phyloP scores from a whole-genome alignment of 2,888 invertebrate species.

The Drosophila paramelanica region DNA sequence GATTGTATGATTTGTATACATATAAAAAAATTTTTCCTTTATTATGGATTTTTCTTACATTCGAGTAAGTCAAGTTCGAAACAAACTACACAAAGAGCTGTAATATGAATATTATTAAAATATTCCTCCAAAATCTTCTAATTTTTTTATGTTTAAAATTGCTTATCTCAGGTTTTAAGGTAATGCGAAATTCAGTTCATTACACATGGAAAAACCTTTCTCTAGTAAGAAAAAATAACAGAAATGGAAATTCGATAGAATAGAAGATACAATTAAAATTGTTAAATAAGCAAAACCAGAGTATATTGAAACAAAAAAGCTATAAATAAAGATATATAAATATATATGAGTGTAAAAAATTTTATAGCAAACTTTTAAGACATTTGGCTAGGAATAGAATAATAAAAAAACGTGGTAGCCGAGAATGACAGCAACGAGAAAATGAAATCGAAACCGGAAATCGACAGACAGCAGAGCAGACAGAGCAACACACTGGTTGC shows the following conservation, averaged over 20 bases:
- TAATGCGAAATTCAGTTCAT: background rate
- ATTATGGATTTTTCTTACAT: too few species aligned
- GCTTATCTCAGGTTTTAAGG: background rate
- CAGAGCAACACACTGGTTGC: constrained; percentile 40
- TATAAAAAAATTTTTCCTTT: too few species aligned
- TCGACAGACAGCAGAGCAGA: constrained; percentile 33
- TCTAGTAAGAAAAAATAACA: background rate
- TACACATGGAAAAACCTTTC: background rate
- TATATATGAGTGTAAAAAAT: constrained; percentile 8
- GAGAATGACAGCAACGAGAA: constrained; percentile 24
- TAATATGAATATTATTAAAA: too few species aligned
- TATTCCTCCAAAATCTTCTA: too few species aligned
- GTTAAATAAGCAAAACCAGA: constrained; percentile 50
- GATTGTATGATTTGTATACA: too few species aligned
- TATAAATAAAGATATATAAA: constrained; percentile 3
- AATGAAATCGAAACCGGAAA: constrained; percentile 73
- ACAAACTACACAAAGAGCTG: too few species aligned
- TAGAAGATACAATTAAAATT: constrained; percentile 44
- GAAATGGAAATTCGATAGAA: constrained; percentile 33
- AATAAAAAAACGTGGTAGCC: constrained; percentile 3
- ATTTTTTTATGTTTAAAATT: too few species aligned
- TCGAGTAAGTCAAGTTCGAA: too few species aligned
- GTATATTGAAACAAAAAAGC: background rate
- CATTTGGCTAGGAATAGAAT: constrained; percentile 18
- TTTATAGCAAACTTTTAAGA: constrained; percentile 25